These are phyloP conservation scores for Myioborus miniatus DNA, from an alignment of 2,797 vertebrate genomes.

Conservation along the genomic window DNA sequence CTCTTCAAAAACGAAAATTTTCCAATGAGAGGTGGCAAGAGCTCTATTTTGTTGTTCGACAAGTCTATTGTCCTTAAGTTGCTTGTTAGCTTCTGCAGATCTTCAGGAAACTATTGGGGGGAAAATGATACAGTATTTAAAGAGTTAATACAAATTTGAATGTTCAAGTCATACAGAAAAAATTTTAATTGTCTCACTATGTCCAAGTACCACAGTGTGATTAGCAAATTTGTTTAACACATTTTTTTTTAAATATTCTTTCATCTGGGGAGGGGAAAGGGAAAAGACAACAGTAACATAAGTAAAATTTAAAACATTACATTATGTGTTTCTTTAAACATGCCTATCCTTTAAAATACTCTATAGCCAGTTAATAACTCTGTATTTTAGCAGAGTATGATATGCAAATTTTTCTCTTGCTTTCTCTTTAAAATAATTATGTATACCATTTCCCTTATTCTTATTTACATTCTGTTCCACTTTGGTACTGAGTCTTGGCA, in stretches of 20 bases:
- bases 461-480: neutral
- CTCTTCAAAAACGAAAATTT: constrained; percentile 91
- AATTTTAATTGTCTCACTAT: neutral
- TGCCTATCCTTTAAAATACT: neutral
- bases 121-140: constrained; percentile 15
- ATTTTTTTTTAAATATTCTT: neutral
- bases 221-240: neutral
- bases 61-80: constrained; percentile 94
- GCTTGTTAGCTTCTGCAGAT: constrained; percentile 87
- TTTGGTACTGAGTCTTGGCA: neutral
- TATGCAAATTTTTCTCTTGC: neutral
- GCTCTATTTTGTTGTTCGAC: constrained; percentile 91
- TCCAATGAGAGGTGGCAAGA: constrained; percentile 85
- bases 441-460: neutral
- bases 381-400: neutral
- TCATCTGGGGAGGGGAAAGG: neutral
- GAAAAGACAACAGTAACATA: neutral
- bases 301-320: neutral
- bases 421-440: neutral
- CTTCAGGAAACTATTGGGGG: constrained; percentile 89
- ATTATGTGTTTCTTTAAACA: neutral
- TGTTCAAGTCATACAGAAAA: neutral
- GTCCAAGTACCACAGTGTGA: neutral
- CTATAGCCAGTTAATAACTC: neutral
- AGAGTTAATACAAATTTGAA: neutral